Conservation (phyloP, 2,113 vertebrate species). For the Onychostoma macrolepis region DNA sequence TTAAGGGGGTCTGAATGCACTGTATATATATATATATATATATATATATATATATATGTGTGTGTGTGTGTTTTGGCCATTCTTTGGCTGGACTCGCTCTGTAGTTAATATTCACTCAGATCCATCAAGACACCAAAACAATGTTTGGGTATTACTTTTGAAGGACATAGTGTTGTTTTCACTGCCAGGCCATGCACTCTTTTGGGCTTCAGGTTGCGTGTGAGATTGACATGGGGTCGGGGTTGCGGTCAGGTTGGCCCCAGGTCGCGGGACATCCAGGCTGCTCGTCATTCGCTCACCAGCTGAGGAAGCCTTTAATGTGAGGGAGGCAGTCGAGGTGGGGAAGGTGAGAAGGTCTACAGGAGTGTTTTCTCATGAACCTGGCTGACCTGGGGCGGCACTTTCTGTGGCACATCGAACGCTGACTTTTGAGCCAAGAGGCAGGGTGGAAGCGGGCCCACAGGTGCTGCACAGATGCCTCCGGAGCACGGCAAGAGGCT, state of each 20-base stretch:
- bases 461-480: constrained; percentile 80
- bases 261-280: constrained; percentile 68
- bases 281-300: constrained; percentile 31
- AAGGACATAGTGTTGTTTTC: constrained; percentile 51
- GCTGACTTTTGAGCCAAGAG: constrained; percentile 68
- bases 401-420: constrained; percentile 55
- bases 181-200: constrained; percentile 53
- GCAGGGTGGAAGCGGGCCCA: constrained; percentile 61
- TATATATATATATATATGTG: too few species aligned
- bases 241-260: constrained; percentile 47
- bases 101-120: background rate
- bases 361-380: constrained; percentile 72
- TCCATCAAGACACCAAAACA: background rate
- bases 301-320: constrained; percentile 69
- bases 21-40: too few species aligned
- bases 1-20: too few species aligned
- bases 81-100: background rate
- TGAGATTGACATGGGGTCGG: constrained; percentile 67
- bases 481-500: constrained; percentile 65
- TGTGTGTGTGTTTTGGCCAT: too few species aligned
- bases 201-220: constrained; percentile 58
- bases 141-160: background rate
- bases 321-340: constrained; percentile 55
- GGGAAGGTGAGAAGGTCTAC: constrained; percentile 78
- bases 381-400: constrained; percentile 61